These are phyloP conservation scores for Phymorhynchus buccinoides DNA, from an alignment of 1,140 invertebrate genomes.

Conservation along the genomic window DNA sequence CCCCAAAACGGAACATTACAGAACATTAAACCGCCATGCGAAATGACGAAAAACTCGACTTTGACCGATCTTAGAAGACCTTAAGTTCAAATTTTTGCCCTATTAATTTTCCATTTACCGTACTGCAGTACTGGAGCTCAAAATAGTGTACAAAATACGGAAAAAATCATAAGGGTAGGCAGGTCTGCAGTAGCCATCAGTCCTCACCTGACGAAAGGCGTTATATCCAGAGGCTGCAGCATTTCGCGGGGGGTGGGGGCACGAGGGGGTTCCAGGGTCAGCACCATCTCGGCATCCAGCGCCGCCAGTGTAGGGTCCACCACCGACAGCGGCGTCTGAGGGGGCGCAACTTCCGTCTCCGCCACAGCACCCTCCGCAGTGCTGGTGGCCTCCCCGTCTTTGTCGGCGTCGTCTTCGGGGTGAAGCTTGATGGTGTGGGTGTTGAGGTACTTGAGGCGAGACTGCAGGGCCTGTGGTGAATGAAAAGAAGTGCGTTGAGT, in stretches of 20 bases:
- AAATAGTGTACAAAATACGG: no score
- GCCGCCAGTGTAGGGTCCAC: conserved; percentile 28
- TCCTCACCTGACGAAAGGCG: conserved; percentile 69
- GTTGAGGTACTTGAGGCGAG: conserved; percentile 68
- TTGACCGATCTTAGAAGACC: no score
- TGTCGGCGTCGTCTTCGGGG: conserved; percentile 42
- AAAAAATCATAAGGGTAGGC: no score
- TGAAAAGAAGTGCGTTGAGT: no score
- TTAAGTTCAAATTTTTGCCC: no score
- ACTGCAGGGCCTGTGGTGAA: conserved; percentile 65
- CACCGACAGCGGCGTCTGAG: conserved; percentile 55
- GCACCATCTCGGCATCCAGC: conserved; percentile 57
- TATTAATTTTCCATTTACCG: no score
- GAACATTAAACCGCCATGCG: no score
- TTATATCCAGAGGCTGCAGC: conserved; percentile 67
- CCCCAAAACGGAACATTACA: no score
- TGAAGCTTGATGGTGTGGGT: conserved; percentile 66
- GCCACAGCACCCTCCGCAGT: neutral
- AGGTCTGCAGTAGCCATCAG: no score
- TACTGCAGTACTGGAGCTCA: no score
- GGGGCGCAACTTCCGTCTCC: conserved; percentile 39
- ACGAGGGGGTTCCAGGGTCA: conserved; percentile 66
- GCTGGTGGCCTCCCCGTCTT: conserved; percentile 18
- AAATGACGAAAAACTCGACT: no score
- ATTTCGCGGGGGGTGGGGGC: conserved; percentile 65